These are phyloP conservation scores for Epiperipatus broadwayi DNA, from an alignment of 2,888 invertebrate species.

Conservation along the genomic window DNA sequence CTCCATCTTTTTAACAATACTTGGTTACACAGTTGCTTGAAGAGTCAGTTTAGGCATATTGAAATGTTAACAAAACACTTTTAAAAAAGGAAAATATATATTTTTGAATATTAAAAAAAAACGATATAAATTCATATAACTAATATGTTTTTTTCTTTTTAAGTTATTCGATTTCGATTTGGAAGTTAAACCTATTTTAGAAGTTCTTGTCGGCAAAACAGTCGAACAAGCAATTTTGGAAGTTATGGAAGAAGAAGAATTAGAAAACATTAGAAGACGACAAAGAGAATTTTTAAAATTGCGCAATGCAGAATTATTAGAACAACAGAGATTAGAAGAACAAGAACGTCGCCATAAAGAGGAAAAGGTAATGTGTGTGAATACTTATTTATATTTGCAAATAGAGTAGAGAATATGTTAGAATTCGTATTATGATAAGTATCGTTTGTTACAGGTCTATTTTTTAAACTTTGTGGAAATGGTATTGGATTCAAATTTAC, in stretches of 20 bases:
- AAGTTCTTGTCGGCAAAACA: constrained; percentile 69
- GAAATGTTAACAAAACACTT: too few species aligned
- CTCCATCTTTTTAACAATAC: too few species aligned
- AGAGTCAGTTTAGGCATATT: too few species aligned
- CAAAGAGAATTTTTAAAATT: constrained; percentile 49
- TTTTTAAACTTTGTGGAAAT: too few species aligned
- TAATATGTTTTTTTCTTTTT: constrained; percentile 15
- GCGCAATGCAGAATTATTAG: constrained; percentile 60
- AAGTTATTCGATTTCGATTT: constrained; percentile 72
- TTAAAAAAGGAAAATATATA: not conserved
- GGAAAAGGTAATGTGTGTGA: constrained; percentile 39
- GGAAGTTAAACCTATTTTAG: constrained; percentile 72
- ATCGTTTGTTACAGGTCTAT: too few species aligned
- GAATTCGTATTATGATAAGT: not conserved
- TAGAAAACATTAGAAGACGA: constrained; percentile 56
- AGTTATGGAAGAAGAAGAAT: constrained; percentile 78
- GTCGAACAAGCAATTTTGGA: constrained; percentile 72
- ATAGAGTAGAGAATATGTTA: not conserved
- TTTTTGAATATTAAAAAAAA: constrained; percentile 1
- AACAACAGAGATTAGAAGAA: constrained; percentile 57
- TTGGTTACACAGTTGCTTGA: not conserved
- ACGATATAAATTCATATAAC: not conserved
- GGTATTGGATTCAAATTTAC: too few species aligned
- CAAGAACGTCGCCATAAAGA: constrained; percentile 46
- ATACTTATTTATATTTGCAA: not conserved